Conservation (phyloP, 2,113 vertebrate species). For the Macroglossus sobrinus region DNA sequence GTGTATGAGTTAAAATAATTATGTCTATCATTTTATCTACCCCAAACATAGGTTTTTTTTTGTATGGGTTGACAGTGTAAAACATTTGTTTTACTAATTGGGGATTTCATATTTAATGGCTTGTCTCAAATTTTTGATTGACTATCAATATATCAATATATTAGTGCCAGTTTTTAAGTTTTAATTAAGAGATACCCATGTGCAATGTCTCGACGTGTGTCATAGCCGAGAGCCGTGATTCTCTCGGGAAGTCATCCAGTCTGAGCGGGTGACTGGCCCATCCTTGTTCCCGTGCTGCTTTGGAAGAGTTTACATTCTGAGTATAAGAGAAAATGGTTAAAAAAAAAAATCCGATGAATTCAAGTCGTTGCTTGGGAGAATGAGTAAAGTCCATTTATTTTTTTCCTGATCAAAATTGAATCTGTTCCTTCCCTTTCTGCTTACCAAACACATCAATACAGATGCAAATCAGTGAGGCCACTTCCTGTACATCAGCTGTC, state of each 20-base stretch:
- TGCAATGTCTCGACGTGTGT: neutral
- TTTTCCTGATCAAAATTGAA: conserved; percentile 5
- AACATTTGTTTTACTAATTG: neutral
- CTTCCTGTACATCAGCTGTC: conserved; percentile 42
- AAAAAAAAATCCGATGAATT: neutral
- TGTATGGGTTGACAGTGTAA: neutral
- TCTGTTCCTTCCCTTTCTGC: conserved; percentile 30
- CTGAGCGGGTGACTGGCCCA: too few relatives aligned
- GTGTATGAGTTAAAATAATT: neutral
- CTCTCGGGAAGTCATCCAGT: neutral
- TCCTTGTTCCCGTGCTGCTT: neutral
- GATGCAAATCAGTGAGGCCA: conserved; percentile 54
- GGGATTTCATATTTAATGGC: neutral
- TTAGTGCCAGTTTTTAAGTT: neutral
- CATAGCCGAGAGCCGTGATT: neutral
- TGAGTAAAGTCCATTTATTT: neutral
- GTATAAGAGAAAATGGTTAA: neutral
- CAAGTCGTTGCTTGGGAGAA: neutral
- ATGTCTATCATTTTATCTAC: neutral
- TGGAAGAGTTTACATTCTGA: neutral
- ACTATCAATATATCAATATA: neutral
- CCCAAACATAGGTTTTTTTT: neutral
- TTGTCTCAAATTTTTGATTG: conserved; percentile 21
- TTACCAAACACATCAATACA: conserved; percentile 3
- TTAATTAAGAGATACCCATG: neutral